Evolutionary conservation across 2,888 invertebrate genomes (phyloP), one percentile per base, ranked within the genome.

Genomic region (Cantharis nigra): DNA sequence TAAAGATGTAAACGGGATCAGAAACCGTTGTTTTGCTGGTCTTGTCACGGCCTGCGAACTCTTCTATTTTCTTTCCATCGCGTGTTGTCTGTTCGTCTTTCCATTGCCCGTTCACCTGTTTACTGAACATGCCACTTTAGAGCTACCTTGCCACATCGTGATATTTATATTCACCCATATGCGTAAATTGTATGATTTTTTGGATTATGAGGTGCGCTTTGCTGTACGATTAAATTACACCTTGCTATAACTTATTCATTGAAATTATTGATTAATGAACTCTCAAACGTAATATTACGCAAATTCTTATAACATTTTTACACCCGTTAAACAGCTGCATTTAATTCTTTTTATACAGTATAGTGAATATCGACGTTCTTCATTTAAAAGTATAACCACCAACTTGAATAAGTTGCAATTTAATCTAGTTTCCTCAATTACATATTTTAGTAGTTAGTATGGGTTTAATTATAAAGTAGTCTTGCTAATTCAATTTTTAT

Each of bases 101-200:
- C 77, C 80, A 76, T 72, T 77, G 74, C 79, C 72, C 75, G 79
- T 77, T 80, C 81, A 80, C 79, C 81, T 78, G 80, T 79, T 78
- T 80, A 81, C 80, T 72, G 77, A 80, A 79, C 79, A 80, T 77
- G 81, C 81, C 79, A 81, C 80, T 80, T 81, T 80, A 80, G 81
- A 80, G 80, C 82, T 82, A 81, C 81, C 81, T 80, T 78, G 79
- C 78, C 81, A 82, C 80, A 81, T 81, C 81, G 79, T 81, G 81
- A 81, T 81, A 80, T 78, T 81, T 82, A 81, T 81, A 78, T 78
- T 75, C 81, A 77, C 78, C 80, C 80, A 79, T 79, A 79, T 74
- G 79, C 75, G 77, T 79, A 79, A 79, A 79, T 77, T 79, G 70
- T 75, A 65, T 74, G 73, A 30, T 62, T 72, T 77, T 76, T 67